Percentiles rank a stretch among this genome's conserved stretches.
phyloP scores from a whole-genome alignment of 2,888 invertebrate species.

The Clistopyga incitator region DNA sequence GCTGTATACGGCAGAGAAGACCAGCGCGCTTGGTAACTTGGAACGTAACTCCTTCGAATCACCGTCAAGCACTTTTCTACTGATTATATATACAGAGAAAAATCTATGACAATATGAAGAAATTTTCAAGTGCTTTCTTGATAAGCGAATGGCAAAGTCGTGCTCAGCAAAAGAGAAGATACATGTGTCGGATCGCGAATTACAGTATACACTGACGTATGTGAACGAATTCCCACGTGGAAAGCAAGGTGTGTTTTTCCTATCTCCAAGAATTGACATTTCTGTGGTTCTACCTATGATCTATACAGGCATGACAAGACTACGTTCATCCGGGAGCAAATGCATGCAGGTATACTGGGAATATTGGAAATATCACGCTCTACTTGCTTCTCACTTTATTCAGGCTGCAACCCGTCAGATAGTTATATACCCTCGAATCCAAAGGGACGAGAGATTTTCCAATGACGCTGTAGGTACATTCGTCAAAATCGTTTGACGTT shows the following conservation, averaged over 20 bases:
- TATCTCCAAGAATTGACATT: constrained; percentile 21
- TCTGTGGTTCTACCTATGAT: neutral
- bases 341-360: constrained; percentile 69
- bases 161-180: no score
- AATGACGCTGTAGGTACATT: constrained; percentile 25
- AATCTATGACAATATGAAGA: no score
- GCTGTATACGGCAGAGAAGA: neutral
- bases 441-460: constrained; percentile 36
- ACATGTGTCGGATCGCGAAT: no score
- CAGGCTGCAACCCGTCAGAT: constrained; percentile 48
- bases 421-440: constrained; percentile 15
- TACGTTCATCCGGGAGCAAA: constrained; percentile 44
- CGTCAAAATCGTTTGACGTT: constrained; percentile 1
- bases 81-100: no score
- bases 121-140: no score
- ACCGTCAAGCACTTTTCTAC: neutral
- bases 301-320: constrained; percentile 2
- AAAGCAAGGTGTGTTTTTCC: constrained; percentile 28
- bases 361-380: constrained; percentile 79
- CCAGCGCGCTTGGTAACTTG: neutral
- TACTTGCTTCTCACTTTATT: constrained; percentile 73
- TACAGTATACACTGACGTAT: constrained; percentile 2
- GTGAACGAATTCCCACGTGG: constrained; percentile 41
- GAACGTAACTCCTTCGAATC: neutral
- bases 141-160: no score